Conservation (phyloP, 1,140 invertebrate genomes). For the Sinella curviseta region DNA sequence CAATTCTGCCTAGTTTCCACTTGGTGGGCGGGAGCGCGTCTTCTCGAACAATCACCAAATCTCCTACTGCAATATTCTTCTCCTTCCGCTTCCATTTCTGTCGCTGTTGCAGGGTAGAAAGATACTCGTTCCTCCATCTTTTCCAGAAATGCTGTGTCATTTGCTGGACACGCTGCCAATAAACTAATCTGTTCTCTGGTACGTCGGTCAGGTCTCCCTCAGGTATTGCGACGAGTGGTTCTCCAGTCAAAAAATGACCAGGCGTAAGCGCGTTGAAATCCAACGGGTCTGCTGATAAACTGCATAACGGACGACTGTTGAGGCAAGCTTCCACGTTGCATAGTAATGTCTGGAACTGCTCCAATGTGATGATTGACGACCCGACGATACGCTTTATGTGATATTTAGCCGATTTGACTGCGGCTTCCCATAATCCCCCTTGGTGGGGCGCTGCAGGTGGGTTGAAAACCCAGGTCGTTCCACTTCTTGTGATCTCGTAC, state of each 20-base stretch:
- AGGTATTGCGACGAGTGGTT: conserved; percentile 14
- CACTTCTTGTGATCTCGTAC: conserved; percentile 4
- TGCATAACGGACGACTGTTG: background rate
- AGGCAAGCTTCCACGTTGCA: background rate
- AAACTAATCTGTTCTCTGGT: background rate
- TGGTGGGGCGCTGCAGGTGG: background rate
- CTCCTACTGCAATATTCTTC: conserved; percentile 26
- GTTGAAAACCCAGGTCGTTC: background rate
- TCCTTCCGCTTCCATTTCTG: background rate
- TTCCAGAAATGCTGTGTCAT: conserved; percentile 27
- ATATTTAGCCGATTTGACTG: background rate
- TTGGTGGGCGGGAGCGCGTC: conserved; percentile 40
- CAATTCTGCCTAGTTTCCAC: conserved; percentile 52
- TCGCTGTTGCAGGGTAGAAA: background rate
- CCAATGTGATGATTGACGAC: background rate
- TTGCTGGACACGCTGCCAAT: conserved; percentile 39
- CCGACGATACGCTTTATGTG: background rate
- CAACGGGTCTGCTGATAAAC: background rate
- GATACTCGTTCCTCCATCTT: conserved; percentile 6
- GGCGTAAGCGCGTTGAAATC: background rate
- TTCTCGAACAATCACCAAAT: conserved; percentile 50
- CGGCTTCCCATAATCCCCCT: background rate
- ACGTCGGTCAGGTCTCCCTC: background rate
- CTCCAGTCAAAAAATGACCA: conserved; percentile 29
- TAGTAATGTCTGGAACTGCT: background rate